Evolutionary conservation across 35 echinoderm and acorn worm species (phyloP).

Genomic region (Patiria miniata): DNA sequence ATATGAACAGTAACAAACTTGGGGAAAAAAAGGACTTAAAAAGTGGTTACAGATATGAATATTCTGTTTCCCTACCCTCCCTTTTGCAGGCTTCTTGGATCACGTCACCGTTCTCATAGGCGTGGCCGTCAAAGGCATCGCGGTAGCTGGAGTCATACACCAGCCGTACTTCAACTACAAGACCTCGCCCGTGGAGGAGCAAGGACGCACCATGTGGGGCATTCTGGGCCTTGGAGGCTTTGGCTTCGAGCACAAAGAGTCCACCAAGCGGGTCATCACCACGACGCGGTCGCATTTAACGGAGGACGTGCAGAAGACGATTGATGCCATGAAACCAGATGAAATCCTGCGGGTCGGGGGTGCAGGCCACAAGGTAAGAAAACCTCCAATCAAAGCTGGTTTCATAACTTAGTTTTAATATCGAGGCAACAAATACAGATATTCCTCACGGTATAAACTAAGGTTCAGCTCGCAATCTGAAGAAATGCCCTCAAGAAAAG

Average conservation of each 20-base stretch:
- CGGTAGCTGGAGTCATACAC: constrained; percentile 91
- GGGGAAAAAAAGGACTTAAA: too few species aligned
- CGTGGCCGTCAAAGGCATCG: constrained; percentile 85
- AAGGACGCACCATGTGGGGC: constrained; percentile 95
- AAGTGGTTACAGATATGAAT: too few species aligned
- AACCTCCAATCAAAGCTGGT: neutral
- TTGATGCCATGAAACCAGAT: constrained; percentile 88
- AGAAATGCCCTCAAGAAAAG: too few species aligned
- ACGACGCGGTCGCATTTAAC: constrained; percentile 91
- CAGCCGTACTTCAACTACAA: constrained; percentile 98
- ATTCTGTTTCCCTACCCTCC: too few species aligned
- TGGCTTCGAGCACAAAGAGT: constrained; percentile 75
- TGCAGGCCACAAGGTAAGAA: constrained; percentile 88
- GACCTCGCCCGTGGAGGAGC: constrained; percentile 31
- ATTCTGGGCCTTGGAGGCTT: constrained; percentile 85
- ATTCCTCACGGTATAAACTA: neutral
- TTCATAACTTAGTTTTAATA: neutral
- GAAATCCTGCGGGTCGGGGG: constrained; percentile 90
- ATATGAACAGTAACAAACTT: too few species aligned
- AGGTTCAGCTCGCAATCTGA: neutral
- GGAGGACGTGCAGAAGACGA: constrained; percentile 85
- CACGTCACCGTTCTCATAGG: constrained; percentile 92
- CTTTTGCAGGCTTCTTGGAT: constrained; percentile 38
- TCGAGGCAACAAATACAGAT: neutral
- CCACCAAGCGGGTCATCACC: constrained; percentile 77